phyloP scores from a whole-genome alignment of 2,797 vertebrate genomes.

The Sciaenops ocellatus region DNA sequence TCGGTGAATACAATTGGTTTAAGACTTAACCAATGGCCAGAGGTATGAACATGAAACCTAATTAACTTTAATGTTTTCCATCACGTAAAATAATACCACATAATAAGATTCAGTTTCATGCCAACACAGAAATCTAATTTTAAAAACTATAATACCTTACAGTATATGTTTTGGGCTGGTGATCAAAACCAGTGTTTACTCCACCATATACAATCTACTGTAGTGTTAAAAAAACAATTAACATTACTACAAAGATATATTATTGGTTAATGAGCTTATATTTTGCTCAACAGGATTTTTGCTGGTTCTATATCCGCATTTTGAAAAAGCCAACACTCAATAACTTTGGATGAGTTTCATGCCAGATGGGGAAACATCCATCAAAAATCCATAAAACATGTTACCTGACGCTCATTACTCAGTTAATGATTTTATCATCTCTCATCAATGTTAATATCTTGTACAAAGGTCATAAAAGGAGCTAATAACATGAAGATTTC shows the following conservation, averaged over 20 bases:
- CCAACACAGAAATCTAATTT: not conserved
- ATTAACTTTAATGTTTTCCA: not conserved
- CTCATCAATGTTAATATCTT: conserved; percentile 72
- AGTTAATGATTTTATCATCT: conserved; percentile 73
- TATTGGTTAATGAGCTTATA: conserved; percentile 29
- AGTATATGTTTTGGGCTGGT: not conserved
- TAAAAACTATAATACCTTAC: not conserved
- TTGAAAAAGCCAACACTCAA: conserved; percentile 46
- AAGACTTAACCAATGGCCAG: not conserved
- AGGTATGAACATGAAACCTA: not conserved
- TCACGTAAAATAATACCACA: not conserved
- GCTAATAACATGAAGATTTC: conserved; percentile 79
- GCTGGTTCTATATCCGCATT: conserved; percentile 18
- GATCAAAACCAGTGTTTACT: not conserved
- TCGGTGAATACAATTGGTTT: not conserved
- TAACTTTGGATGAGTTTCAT: conserved; percentile 48
- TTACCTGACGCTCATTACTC: conserved; percentile 73
- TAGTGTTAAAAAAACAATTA: not conserved
- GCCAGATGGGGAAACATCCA: conserved; percentile 62
- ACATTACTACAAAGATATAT: conserved; percentile 23
- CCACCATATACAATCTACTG: not conserved
- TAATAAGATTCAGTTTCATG: not conserved
- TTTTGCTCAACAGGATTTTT: conserved; percentile 7
- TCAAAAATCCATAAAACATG: conserved; percentile 77
- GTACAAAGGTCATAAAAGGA: conserved; percentile 74